A percentile compares a stretch with the other conserved stretches of the same genome.
Evolutionary conservation across 2,888 invertebrate species (phyloP).

Genomic region (Meta bourneti): DNA sequence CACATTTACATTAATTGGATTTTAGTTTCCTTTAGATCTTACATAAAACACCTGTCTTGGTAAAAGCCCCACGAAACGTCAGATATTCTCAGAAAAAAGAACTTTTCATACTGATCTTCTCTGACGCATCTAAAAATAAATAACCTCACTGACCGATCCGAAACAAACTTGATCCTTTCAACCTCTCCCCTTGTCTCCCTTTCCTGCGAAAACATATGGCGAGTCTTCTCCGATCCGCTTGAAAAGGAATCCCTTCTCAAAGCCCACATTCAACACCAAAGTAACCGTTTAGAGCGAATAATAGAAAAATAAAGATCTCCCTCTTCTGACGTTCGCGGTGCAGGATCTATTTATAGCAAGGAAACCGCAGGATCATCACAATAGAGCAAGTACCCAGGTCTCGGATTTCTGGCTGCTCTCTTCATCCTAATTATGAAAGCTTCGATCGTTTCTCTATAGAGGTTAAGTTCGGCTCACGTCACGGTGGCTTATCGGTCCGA

Average conservation of each 20-base stretch:
- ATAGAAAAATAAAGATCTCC: background rate
- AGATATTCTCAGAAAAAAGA: too few species aligned
- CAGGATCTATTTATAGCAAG: constrained; percentile 40
- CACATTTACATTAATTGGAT: too few species aligned
- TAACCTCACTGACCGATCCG: too few species aligned
- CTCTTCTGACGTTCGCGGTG: background rate
- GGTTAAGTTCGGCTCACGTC: constrained; percentile 11
- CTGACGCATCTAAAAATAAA: too few species aligned
- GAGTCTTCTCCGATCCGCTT: too few species aligned
- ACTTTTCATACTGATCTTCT: too few species aligned
- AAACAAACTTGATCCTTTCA: too few species aligned
- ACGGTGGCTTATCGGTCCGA: constrained; percentile 22
- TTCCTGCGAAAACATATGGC: too few species aligned
- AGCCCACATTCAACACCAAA: background rate
- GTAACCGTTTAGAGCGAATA: background rate
- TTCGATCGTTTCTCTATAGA: constrained; percentile 3
- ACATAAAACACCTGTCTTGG: too few species aligned
- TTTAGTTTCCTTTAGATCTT: too few species aligned
- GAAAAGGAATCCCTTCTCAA: background rate
- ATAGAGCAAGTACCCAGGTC: background rate
- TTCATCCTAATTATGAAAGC: constrained; percentile 24
- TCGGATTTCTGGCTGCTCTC: background rate
- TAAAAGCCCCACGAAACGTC: too few species aligned
- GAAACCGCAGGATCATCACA: background rate
- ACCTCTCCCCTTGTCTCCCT: too few species aligned